Base-by-base conservation (phyloP, 2,113 vertebrate species). In the Pelodiscus sinensis region DNA sequence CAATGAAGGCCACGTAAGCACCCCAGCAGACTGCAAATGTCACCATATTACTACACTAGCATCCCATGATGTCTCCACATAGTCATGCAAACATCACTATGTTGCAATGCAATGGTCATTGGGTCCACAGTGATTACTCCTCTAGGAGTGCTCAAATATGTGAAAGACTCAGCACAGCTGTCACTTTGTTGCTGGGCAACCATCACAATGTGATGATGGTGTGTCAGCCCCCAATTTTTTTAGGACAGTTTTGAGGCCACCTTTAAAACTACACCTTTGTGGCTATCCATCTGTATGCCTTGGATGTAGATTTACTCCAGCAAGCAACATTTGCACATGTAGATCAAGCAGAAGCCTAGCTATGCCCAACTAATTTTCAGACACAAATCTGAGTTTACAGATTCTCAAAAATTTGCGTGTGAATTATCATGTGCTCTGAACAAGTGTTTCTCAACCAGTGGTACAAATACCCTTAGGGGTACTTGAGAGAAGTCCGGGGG, bases 91-190 rank as follows among this genome's bases (percentile, higher is more conserved):
- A 81, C 13, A 15, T 2, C 82, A 60, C 38, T 9, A 62, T 82
- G 31, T 81, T 87, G 86, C 90, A 90, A 94, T 94, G 94, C 84
- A 92, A 92, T 14, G 44, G 88, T 5, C 87, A 7, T 9, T 1
- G 21, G 44, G 82, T 90, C 94, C 88, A 86, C 85, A 82, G 89
- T 88, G 78, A 75, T 6, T 81, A 91, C 22, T 54, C 78, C 44
- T 13, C 58, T 90, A 92, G 73, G 79, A 88, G 96, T 87, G 91
- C 93, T 90, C 27, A 77, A 84, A 65, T 94, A 90, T 85, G 92
- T 93, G 58, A 3, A 35, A 57, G 83, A 81, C 51, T 38, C 86
- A 79, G 54, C 25, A 55, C 77, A 86, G 12, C 71, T 94, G 90
- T 94, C 93, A 87, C 81, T 31, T 3, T 81, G 38, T 93, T 29